Evolutionary conservation across 2,797 vertebrate genomes (phyloP), one percentile per base, ranked within the genome.

Genomic region (Glossophaga mutica): DNA sequence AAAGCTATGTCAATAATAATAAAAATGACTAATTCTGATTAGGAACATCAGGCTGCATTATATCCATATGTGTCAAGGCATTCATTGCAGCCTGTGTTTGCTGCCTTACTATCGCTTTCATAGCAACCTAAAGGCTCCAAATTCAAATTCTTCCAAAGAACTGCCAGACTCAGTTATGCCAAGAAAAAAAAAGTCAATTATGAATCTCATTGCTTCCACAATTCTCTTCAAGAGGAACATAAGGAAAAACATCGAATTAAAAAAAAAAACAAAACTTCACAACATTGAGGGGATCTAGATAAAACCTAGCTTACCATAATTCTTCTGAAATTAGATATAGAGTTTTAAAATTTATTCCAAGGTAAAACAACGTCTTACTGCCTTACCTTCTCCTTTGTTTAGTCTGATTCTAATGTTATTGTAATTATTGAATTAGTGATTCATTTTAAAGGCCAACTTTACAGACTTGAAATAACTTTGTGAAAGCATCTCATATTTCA

Each of bases 381-480:
- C 57, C 52, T 84, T 95, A 52, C 73, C 62, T 89, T 87, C 89
- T 62, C 57, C 74, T 95, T 85, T 95, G 87, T 96, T 96, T 96
- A 89, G 93, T 92, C 86, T 87, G 29, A 91, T 42, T 95, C 39
- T 39, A 78, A 29, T 67, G 19, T 88, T 55, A 90, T 2, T 94
- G 0, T 85, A 39, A 73, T 93, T 89, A 95, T 44, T 52, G 6
- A 50, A 96, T 93, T 5, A 11, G 5, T 67, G 79, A 32, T 50
- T 87, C 81, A 74, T 91, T 97, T 93, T 84, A 92, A 96, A 84
- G 57, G 92, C 34, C 6, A 95, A 89, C 73, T 94, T 87, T 96
- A 62, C 16, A 94, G 57, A 79, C 18, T 85, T 84, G 86, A 26
- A 97, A 78, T 18, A 16, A n/a, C 32, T 97, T 90, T 78, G 71